phyloP scores from a whole-genome alignment of 2,113 vertebrate genomes.

The Pteronura brasiliensis region DNA sequence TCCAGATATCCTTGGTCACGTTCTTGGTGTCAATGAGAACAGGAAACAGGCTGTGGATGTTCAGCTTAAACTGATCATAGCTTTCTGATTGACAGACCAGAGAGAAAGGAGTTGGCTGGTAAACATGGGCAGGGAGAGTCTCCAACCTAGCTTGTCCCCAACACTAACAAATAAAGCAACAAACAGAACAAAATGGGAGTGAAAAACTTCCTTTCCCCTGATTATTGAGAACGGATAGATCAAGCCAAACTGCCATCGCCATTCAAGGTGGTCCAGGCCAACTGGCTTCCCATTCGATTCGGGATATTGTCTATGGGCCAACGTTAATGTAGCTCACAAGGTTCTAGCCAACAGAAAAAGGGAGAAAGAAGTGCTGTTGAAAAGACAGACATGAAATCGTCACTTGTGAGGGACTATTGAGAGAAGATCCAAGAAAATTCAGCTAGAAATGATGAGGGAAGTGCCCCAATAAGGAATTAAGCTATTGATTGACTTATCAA shows the following conservation, averaged over 20 bases:
- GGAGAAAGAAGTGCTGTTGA: no score
- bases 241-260: not conserved
- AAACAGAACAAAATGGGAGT: not conserved
- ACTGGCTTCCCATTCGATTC: not conserved
- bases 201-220: not conserved
- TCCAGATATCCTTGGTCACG: constrained; percentile 80
- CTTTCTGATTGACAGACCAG: constrained; percentile 72
- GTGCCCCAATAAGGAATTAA: not conserved
- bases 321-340: not conserved
- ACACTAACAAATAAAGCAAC: not conserved
- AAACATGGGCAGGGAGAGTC: not conserved
- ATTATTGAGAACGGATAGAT: no score
- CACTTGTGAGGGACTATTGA: not conserved
- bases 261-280: fast-evolving
- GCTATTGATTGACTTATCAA: not conserved
- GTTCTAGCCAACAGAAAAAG: not conserved
- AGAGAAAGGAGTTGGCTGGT: not conserved
- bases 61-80: constrained; percentile 84
- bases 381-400: not conserved
- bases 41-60: constrained; percentile 84
- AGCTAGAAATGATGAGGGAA: not conserved
- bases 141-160: not conserved
- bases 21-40: constrained; percentile 85
- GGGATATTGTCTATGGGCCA: fast-evolving
- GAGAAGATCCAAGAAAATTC: not conserved